Evolutionary conservation across 2,797 vertebrate species (phyloP).

Genomic region (Acanthurus leucopareius): DNA sequence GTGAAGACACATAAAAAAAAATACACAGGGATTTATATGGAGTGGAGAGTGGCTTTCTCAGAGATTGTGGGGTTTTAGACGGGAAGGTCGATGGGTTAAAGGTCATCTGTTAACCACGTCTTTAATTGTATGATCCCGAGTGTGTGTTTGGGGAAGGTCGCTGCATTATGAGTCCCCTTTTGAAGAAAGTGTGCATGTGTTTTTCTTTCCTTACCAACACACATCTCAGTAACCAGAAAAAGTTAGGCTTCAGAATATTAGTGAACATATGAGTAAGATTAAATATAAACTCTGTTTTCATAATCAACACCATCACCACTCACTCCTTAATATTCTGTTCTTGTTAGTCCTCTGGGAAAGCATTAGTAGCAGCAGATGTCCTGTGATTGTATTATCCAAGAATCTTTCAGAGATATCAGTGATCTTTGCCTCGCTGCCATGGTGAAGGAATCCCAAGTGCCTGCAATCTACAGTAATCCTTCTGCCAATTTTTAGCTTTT

Average conservation of each 20-base stretch:
- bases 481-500: constrained; percentile 14
- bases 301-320: constrained; percentile 28
- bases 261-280: not conserved
- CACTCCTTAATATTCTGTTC: constrained; percentile 49
- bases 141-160: constrained; percentile 23
- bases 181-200: not conserved
- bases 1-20: constrained; percentile 1
- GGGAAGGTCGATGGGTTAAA: constrained; percentile 20
- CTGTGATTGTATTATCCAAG: constrained; percentile 65
- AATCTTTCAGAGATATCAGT: constrained; percentile 51
- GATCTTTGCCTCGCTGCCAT: constrained; percentile 52
- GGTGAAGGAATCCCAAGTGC: constrained; percentile 41
- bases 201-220: not conserved
- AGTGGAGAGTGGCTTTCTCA: constrained; percentile 12
- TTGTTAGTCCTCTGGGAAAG: constrained; percentile 44
- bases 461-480: constrained; percentile 22
- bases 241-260: constrained; percentile 1
- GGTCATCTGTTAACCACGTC: constrained; percentile 15
- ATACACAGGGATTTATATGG: not conserved
- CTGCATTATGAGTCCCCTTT: constrained; percentile 10
- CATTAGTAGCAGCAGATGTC: constrained; percentile 69
- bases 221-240: constrained; percentile 1
- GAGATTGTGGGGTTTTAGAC: constrained; percentile 26
- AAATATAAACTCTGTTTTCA: constrained; percentile 31
- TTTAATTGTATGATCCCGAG: constrained; percentile 2